Conservation (phyloP, 1,140 invertebrate species). For the Drosophila triauraria region DNA sequence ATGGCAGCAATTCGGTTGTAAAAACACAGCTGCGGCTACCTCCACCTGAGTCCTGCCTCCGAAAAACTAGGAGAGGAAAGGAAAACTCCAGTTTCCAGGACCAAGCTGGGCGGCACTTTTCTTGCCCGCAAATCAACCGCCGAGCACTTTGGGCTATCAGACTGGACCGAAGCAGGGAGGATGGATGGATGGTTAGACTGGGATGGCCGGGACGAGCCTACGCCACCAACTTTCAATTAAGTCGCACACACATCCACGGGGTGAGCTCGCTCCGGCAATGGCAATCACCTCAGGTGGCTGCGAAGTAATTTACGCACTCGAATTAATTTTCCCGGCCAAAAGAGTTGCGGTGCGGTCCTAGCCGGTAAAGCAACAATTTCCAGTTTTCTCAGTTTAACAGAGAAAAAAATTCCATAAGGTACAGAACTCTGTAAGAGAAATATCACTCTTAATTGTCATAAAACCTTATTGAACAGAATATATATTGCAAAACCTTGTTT, state of each 20-base stretch:
- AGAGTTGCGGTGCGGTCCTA: slow-evolving; percentile 48
- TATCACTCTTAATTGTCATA: not conserved
- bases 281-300: slow-evolving; percentile 70
- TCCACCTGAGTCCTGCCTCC: slow-evolving; percentile 2
- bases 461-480: not conserved
- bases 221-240: slow-evolving; percentile 65
- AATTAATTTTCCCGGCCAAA: slow-evolving; percentile 71
- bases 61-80: slow-evolving; percentile 1
- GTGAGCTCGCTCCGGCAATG: slow-evolving; percentile 10
- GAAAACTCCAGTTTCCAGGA: slow-evolving; percentile 3
- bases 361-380: slow-evolving; percentile 17
- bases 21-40: slow-evolving; percentile 44
- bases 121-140: slow-evolving; percentile 55
- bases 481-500: not conserved
- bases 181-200: not conserved
- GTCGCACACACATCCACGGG: slow-evolving; percentile 28
- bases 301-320: slow-evolving; percentile 76
- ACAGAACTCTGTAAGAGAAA: not conserved
- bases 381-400: slow-evolving; percentile 31
- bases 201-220: slow-evolving; percentile 26
- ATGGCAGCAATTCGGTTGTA: slow-evolving; percentile 46
- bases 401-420: not conserved
- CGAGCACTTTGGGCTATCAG: slow-evolving; percentile 47
- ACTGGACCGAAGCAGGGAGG: slow-evolving; percentile 24
- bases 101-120: slow-evolving; percentile 18